Base-by-base conservation (phyloP, 2,113 vertebrate species). In the Ancistrus triradiatus region DNA sequence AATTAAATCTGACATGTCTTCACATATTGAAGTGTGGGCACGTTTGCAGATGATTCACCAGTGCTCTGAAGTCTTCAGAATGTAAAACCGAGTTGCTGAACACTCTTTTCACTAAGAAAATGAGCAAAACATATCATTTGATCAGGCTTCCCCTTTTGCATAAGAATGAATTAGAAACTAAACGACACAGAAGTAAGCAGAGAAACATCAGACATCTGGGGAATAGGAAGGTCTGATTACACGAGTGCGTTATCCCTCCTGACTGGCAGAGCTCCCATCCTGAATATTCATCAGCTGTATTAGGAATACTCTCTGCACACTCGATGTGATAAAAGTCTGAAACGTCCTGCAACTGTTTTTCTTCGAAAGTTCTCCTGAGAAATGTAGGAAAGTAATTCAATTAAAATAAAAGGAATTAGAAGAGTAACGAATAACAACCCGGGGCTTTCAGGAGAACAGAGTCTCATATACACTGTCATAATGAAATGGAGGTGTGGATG, bases 191-290 rank as follows among this genome's bases (percentile, higher is more conserved):
- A 1, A 31, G 27, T 4, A 31, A 31, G 27, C 3, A 4, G 74
- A 14, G 43, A 74, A 75, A 61, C 49, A 52, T 72, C 63, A 27
- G 52, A 63, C 46, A 44, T 42, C 42, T 51, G 27, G 48, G 69
- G 78, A 82, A 83, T 85, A 79, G 78, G 78, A 81, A 84, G 67
- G 71, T 66, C 43, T 15, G 14, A 64, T 15, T 81, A 63, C 75
- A 83, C 64, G 74, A 62, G 38, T 55, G 49, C 46, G 7, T 55
- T 11, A 28, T 69, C 76, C n/a, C 40, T 19, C 49, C 22, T 65
- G 50, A 58, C 47, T 19, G 55, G 52, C 22, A 2, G 38, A 46
- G 25, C 60, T n/a, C n/a, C 49, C 31, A 25, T 6, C 27, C 31
- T 73, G 57, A 74, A 81, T 74, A 70, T 78, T 78, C 60, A 80